Evolutionary conservation across 1,140 invertebrate species (phyloP), one percentile per base, ranked within the genome.

Genomic region (Sarcophaga bullata): DNA sequence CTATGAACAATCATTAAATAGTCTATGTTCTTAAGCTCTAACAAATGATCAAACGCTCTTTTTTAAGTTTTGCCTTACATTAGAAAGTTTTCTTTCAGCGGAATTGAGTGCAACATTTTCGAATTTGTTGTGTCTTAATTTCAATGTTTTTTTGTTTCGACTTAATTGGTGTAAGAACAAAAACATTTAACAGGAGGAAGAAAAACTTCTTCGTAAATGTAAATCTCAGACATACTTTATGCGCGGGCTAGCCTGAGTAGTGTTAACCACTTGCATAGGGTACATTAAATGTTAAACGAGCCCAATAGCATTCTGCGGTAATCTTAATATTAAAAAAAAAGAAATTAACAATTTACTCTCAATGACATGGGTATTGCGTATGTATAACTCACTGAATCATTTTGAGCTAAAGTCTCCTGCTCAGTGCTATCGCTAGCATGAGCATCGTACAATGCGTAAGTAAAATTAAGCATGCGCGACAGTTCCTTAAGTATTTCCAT

Each of bases 401-500:
- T 83, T 49, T 11, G 19, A 3, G 8, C 17, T 8, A 25, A 8
- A 37, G 9, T 62, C 3, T 52, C 48, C 11, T 80, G 58, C 19
- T 54, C 78, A 47, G 81, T 80, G 6, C 58, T 73, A n/a, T 19
- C 17, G 8, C 58, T n/a, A 8, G 52, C 68, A 47, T 49, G 10
- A 46, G 49, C 85, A 54, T 89, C 88, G 48, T 89, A 85, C 8
- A 89, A 84, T 10, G 81, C 78, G 89, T 92, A 95, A 87, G 95
- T 95, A 85, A 98, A 98, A 90, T 98, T 98, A 81, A 97, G 91
- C 84, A 93, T 94, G 9, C 91, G 91, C 0, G 94, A 92, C n/a
- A 98, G 88, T 85, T 96, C 93, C 84, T 94, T 92, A 0, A 98
- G 84, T 50, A 97, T 94, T 88, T 97, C 95, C 88, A 97, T 96